Conservation (phyloP, 2,888 invertebrate genomes). For the Syrphus vitripennis region DNA sequence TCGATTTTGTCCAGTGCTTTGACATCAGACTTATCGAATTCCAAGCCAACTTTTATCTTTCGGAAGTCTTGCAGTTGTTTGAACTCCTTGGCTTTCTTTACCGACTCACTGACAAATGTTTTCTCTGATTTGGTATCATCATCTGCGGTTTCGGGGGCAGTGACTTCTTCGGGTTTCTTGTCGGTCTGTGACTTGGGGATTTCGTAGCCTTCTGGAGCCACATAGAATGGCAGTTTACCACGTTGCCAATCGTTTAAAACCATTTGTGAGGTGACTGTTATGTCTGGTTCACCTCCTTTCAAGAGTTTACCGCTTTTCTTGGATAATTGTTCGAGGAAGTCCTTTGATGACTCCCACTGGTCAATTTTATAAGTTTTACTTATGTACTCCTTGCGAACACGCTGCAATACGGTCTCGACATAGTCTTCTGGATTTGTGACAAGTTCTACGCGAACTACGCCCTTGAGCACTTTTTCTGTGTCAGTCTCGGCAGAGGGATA, state of each 20-base stretch:
- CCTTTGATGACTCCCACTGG: slow-evolving; percentile 89
- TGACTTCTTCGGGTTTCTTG: slow-evolving; percentile 66
- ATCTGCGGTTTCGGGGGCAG: slow-evolving; percentile 38
- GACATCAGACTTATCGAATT: slow-evolving; percentile 85
- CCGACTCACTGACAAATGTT: slow-evolving; percentile 80
- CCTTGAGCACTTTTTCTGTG: slow-evolving; percentile 96
- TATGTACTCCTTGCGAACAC: slow-evolving; percentile 94
- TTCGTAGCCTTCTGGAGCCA: slow-evolving; percentile 92
- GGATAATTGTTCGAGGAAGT: slow-evolving; percentile 96
- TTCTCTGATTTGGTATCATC: slow-evolving; percentile 77
- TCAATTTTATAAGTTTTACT: slow-evolving; percentile 93
- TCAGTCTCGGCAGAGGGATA: slow-evolving; percentile 98
- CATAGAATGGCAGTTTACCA: slow-evolving; percentile 97
- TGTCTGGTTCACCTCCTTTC: slow-evolving; percentile 98
- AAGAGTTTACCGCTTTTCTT: slow-evolving; percentile 92
- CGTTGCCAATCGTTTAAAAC: slow-evolving; percentile 99
- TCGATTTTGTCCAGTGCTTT: slow-evolving; percentile 82
- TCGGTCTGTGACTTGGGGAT: slow-evolving; percentile 83
- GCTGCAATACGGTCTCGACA: slow-evolving; percentile 90
- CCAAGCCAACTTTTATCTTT: slow-evolving; percentile 89
- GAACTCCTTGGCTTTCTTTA: slow-evolving; percentile 81
- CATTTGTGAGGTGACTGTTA: slow-evolving; percentile 94
- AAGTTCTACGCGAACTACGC: slow-evolving; percentile 97
- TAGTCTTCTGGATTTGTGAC: slow-evolving; percentile 98
- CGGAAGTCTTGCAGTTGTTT: slow-evolving; percentile 89